Evolutionary conservation across 2,113 vertebrate species (phyloP).

Genomic region (Bambusicola thoracicus): DNA sequence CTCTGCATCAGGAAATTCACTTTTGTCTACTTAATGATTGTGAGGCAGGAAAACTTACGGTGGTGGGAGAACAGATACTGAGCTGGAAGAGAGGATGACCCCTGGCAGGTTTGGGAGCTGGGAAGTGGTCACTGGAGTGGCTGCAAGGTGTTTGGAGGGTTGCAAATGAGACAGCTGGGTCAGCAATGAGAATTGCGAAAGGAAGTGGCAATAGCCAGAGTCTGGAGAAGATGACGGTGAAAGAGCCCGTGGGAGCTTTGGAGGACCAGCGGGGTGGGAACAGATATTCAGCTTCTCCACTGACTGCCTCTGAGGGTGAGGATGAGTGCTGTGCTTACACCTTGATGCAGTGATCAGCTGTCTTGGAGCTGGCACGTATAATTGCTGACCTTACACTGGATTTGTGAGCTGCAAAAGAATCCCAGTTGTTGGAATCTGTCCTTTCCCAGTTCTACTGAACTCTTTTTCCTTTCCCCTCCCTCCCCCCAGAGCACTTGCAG

Average conservation of each 20-base stretch:
- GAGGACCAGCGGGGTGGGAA: background rate
- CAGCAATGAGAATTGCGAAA: background rate
- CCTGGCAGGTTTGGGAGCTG: background rate
- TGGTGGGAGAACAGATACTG: background rate
- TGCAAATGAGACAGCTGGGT: no score
- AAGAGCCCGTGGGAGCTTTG: background rate
- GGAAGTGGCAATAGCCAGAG: background rate
- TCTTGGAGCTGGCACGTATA: background rate
- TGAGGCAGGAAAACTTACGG: background rate
- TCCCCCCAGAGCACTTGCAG: background rate
- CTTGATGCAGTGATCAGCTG: background rate
- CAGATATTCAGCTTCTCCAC: background rate
- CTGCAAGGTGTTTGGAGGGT: background rate
- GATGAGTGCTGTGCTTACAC: background rate
- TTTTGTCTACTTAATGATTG: background rate
- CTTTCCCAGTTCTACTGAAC: background rate
- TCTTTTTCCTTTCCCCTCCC: background rate
- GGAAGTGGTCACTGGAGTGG: background rate
- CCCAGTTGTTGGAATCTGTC: background rate
- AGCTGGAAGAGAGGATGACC: background rate
- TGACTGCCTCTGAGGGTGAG: fast-evolving
- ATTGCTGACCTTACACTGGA: background rate
- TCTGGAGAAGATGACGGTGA: background rate
- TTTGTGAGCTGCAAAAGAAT: background rate
- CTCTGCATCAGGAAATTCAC: background rate